Evolutionary conservation across 2,888 invertebrate genomes (phyloP), one percentile per base, ranked within the genome.

Genomic region (Drosophila tanythrix): DNA sequence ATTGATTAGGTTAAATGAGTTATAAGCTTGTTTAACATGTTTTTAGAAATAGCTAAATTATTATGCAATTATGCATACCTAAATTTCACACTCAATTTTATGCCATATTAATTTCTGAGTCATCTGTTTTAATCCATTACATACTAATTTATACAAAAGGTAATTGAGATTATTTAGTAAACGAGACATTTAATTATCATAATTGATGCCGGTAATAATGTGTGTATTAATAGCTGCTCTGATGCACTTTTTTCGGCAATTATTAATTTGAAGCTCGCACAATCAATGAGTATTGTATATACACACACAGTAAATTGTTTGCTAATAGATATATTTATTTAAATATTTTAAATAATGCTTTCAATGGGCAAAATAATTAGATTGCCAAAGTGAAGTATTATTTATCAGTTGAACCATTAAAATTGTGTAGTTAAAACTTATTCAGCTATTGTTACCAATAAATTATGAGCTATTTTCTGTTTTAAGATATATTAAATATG

Each of bases 31-130:
- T 33, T 6, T 2, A 8, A 52, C 15, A 46, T 73, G 7, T 21
- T 31, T 61, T 53, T 0, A 15, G 53, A 21, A 52, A 33, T 40
- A 36, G n/a, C 40, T 53, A 33, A 48, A 15, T 51, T 51, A 36
- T 25, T 8, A 27, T 57, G 48, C 27, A 40, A 53, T 52, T 51
- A 51, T 56, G 18, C 27, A 59, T 21, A 43, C 48, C 35, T 18
- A 40, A 40, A 71, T 70, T 74, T 74, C 15, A 56, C 51, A 63
- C 66, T 53, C 70, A 69, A 81, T 75, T 78, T 72, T 58, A 36
- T 71, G 58, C 51, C 36, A 59, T 69, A 71, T 84, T 80, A 72
- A 85, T 85, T 82, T 85, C 74, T 66, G 70, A 46, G 63, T 72
- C 82, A 76, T 88, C 74, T 65, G 66, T 67, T 79, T 82, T 66